Evolutionary conservation across 2,797 vertebrate genomes (phyloP).

Genomic region (Typhlichthys subterraneus): DNA sequence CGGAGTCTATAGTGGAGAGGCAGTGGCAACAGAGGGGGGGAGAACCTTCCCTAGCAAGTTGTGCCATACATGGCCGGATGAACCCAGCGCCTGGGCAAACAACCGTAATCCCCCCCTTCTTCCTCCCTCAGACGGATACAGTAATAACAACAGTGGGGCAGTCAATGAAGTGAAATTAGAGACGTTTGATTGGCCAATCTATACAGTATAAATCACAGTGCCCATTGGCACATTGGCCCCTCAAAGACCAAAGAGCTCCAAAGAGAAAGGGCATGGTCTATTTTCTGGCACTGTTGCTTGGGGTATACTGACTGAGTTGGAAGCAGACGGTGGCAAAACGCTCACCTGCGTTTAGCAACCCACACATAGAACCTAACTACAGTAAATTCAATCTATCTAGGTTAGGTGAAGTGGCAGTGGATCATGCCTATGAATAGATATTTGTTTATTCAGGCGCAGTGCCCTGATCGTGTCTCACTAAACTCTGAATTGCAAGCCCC

Average conservation of each 20-base stretch:
- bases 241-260: too few relatives aligned
- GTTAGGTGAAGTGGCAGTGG: constrained; percentile 30
- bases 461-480: constrained; percentile 12
- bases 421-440: constrained; percentile 32
- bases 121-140: too few relatives aligned
- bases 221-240: too few relatives aligned
- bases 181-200: too few relatives aligned
- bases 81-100: too few relatives aligned
- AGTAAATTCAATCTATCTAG: constrained; percentile 35
- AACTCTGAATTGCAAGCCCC: constrained; percentile 39
- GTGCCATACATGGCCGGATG: neutral
- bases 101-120: too few relatives aligned
- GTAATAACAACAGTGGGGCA: too few relatives aligned
- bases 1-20: constrained; percentile 38
- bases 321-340: constrained; percentile 31
- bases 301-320: constrained; percentile 40
- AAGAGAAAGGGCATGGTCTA: too few relatives aligned
- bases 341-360: constrained; percentile 24
- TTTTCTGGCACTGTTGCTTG: constrained; percentile 3
- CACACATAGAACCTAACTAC: constrained; percentile 8
- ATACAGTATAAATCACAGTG: too few relatives aligned
- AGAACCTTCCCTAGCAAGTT: constrained; percentile 28
- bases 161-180: too few relatives aligned
- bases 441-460: constrained; percentile 38
- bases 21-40: constrained; percentile 18